Evolutionary conservation across 2,113 vertebrate species (phyloP).

Genomic region (Anoura caudifer): DNA sequence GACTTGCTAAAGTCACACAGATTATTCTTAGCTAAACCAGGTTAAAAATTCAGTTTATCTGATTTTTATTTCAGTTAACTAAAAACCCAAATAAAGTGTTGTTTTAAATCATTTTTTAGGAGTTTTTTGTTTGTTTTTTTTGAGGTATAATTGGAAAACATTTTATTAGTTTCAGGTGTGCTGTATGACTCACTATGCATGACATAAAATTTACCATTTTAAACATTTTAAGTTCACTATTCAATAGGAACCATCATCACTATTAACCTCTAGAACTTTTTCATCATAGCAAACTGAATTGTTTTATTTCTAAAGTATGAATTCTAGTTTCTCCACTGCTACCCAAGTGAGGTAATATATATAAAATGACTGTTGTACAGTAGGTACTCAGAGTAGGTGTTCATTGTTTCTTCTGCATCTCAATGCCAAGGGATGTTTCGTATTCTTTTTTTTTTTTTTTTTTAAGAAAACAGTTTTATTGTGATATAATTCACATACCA

Average conservation of each 20-base stretch:
- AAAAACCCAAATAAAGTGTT: neutral
- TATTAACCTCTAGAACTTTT: neutral
- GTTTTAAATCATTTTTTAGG: neutral
- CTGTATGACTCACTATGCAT: neutral
- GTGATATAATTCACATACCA: neutral
- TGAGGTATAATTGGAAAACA: neutral
- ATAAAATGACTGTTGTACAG: neutral
- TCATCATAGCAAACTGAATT: neutral
- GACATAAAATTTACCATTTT: neutral
- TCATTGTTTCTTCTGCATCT: neutral
- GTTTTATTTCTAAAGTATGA: neutral
- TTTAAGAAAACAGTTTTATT: neutral
- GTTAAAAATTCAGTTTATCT: neutral
- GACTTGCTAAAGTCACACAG: neutral
- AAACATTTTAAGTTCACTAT: neutral
- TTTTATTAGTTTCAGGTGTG: neutral
- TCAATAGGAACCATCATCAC: neutral
- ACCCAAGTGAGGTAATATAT: neutral
- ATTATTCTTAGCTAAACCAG: neutral
- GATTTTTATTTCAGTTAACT: neutral
- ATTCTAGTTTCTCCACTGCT: neutral
- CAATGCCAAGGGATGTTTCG: neutral
- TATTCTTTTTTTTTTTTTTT: neutral
- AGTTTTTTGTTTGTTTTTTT: neutral
- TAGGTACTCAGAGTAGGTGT: neutral